Conservation (phyloP, 2,113 vertebrate species). For the Raja brachyura region DNA sequence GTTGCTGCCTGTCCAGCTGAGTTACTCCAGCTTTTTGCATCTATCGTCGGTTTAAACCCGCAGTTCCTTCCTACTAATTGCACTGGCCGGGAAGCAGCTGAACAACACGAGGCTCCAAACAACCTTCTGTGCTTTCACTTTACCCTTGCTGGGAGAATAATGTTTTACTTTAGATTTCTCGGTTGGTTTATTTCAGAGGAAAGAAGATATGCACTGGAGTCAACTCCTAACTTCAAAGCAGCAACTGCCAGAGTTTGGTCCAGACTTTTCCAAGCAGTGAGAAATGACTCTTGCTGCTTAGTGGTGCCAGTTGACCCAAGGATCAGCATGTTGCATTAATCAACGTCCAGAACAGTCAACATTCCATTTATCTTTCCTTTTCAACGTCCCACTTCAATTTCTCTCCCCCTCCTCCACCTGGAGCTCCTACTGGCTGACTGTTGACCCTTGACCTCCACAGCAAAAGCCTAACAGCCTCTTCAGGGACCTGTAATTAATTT, state of each 20-base stretch:
- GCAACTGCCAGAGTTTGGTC: background rate
- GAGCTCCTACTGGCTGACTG: background rate
- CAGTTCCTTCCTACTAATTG: background rate
- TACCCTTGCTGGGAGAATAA: background rate
- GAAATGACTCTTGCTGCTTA: background rate
- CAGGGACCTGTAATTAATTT: background rate
- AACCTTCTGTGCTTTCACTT: background rate
- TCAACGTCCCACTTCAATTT: background rate
- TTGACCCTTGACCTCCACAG: too few species aligned
- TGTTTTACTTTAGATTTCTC: background rate
- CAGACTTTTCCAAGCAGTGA: background rate
- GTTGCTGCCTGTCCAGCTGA: too few species aligned
- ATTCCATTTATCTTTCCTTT: constrained; percentile 31
- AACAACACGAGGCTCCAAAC: background rate
- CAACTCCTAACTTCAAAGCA: constrained; percentile 5
- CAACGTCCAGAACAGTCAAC: constrained; percentile 22
- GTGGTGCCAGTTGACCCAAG: background rate
- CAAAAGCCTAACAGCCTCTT: background rate
- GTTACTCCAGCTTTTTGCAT: too few species aligned
- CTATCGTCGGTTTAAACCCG: too few species aligned
- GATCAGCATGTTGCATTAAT: constrained; percentile 9
- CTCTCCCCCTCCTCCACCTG: background rate
- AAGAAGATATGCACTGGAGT: background rate
- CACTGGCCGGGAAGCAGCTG: background rate
- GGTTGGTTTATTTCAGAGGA: background rate